These are phyloP conservation scores for Drosophila serrata DNA, from an alignment of 1,140 invertebrate species.

Conservation along the genomic window DNA sequence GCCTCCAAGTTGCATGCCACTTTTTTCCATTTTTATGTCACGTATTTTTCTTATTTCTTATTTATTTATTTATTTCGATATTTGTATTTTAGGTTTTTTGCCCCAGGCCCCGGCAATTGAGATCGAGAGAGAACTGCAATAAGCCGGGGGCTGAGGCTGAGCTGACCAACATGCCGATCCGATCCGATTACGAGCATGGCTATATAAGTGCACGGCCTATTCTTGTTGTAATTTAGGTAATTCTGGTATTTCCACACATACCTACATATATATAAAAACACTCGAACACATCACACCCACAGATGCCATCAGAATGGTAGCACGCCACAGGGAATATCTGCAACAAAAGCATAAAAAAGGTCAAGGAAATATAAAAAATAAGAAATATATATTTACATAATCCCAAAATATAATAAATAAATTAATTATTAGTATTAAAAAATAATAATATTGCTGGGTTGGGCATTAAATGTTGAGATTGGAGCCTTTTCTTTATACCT, in stretches of 20 bases:
- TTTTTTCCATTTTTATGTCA: conserved; percentile 6
- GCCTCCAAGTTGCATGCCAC: conserved; percentile 8
- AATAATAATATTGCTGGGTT: neutral
- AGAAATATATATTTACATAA: neutral
- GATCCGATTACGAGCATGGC: conserved; percentile 49
- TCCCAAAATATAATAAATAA: neutral
- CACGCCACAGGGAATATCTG: neutral
- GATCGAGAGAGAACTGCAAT: conserved; percentile 40
- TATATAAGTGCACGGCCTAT: conserved; percentile 49
- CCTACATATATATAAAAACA: conserved; percentile 40
- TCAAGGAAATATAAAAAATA: neutral
- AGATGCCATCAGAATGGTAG: conserved; percentile 5
- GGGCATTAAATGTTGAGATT: neutral
- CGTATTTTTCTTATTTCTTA: conserved; percentile 9
- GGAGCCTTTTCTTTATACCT: no score
- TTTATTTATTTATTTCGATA: conserved; percentile 12
- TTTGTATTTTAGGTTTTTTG: conserved; percentile 43
- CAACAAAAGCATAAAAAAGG: neutral
- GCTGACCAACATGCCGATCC: conserved; percentile 52
- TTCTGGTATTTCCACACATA: conserved; percentile 67
- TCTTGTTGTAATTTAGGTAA: conserved; percentile 60
- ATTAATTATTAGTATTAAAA: neutral
- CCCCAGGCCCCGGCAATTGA: conserved; percentile 40
- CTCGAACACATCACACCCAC: conserved; percentile 14
- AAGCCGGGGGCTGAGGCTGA: neutral